phyloP scores from a whole-genome alignment of 2,113 vertebrate species.

The Thermophis baileyi region DNA sequence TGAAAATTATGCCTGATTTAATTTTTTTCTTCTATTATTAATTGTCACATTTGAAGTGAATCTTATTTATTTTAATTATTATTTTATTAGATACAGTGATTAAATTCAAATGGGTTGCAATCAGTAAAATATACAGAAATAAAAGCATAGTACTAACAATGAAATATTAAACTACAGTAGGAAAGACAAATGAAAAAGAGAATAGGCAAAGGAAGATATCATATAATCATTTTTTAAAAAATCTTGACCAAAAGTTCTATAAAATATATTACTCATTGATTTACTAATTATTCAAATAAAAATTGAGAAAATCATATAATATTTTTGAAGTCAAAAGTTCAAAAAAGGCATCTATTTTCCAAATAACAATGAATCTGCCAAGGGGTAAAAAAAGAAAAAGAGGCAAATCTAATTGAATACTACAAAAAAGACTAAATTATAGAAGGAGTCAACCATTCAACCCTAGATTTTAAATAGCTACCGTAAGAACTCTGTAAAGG shows the following conservation, averaged over 20 bases:
- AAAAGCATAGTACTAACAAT: neutral
- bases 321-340: neutral
- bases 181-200: neutral
- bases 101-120: neutral
- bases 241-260: neutral
- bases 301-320: neutral
- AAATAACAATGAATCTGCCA: neutral
- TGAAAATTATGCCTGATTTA: neutral
- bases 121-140: neutral
- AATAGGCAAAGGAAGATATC: neutral
- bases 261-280: neutral
- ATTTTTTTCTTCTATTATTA: neutral
- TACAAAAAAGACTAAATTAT: neutral
- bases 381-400: neutral
- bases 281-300: neutral
- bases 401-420: neutral
- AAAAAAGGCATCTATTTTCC: neutral
- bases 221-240: neutral
- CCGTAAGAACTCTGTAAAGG: neutral
- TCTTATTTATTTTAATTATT: neutral
- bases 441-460: neutral
- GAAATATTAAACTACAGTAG: neutral
- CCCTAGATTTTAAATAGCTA: neutral
- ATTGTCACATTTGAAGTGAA: neutral
- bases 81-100: neutral